Evolutionary conservation across 2,888 invertebrate species (phyloP).

Genomic region (Ernsta delagoae): DNA sequence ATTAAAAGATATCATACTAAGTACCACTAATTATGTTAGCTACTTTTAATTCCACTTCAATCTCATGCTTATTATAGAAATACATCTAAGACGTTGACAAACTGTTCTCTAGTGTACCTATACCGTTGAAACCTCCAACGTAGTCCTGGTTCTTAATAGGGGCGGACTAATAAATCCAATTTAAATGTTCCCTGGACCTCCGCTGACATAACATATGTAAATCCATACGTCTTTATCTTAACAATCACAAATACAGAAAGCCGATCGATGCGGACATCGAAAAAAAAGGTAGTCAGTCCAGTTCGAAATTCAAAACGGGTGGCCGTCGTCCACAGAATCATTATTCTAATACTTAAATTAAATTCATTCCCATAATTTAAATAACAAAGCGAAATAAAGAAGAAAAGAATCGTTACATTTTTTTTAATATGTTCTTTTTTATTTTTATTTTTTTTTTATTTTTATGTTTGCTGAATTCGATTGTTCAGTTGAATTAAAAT

Average conservation of each 20-base stretch:
- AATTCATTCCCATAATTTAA: constrained; percentile 83
- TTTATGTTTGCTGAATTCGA: constrained; percentile 71
- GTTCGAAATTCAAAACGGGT: constrained; percentile 76
- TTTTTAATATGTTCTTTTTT: too few species aligned
- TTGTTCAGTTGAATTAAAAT: constrained; percentile 60
- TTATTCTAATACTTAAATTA: constrained; percentile 82
- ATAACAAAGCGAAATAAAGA: constrained; percentile 54
- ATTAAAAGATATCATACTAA: too few species aligned
- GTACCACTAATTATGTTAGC: too few species aligned
- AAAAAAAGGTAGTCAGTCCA: constrained; percentile 66
- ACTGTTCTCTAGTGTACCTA: not conserved
- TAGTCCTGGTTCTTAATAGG: constrained; percentile 64
- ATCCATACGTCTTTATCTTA: constrained; percentile 83
- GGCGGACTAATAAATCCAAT: constrained; percentile 82
- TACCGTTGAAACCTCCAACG: constrained; percentile 64
- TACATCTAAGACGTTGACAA: not conserved
- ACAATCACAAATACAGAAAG: constrained; percentile 77
- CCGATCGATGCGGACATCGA: constrained; percentile 65
- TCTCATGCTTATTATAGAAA: not conserved
- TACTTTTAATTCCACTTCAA: constrained; percentile 29
- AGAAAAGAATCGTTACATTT: too few species aligned
- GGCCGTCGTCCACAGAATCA: constrained; percentile 74
- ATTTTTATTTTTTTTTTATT: constrained; percentile 54
- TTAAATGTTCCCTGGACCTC: constrained; percentile 79
- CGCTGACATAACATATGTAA: constrained; percentile 83